Base-by-base conservation (phyloP, 1,140 invertebrate genomes). In the Sycobia sp. region DNA sequence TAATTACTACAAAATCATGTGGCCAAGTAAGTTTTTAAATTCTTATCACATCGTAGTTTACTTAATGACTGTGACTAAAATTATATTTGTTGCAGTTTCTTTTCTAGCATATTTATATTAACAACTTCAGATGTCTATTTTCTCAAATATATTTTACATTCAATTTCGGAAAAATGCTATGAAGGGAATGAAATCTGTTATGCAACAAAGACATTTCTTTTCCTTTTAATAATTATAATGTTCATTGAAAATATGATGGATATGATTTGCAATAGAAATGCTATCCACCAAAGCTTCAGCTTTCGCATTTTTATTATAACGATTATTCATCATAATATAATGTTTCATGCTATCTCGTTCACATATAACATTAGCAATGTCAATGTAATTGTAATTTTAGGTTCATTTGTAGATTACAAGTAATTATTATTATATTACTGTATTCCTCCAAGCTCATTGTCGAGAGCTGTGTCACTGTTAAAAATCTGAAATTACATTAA, bases 401-500 rank as follows among this genome's bases (percentile, higher is more conserved):
- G 49, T 36, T 62, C 18, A 43, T 55, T 51, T 50, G 18, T 56
- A 62, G 44, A 62, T 64, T 50, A 43, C 18, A 57, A 50, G 44
- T 41, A 51, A 64, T 57, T 29, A 39, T 47, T 54, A 18, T 44
- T n/a, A 27, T 38, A n/a, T 27, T 27, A 57, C 38, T 64, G 44
- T 57, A 43, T 51, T 50, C 38, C 25, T 57, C 25, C 34, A 36
- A 64, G 54, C 54, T 64, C 54, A 64, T 43, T 64, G 46, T 27
- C 53, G 55, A 57, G 46, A 51, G 62, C 49, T 10, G 16, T 44
- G 20, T 56, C 14, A 27, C 25, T 11, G 41, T 51, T 27, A 68
- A 67, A 71, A 56, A 62, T 41, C 69, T 72, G 58, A 60, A 60
- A n/a, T n/a, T n/a, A n/a, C n/a, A n/a, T n/a, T n/a, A n/a, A n/a